These are phyloP conservation scores for Bungarus multicinctus DNA, from an alignment of 2,113 vertebrate species.

Conservation along the genomic window DNA sequence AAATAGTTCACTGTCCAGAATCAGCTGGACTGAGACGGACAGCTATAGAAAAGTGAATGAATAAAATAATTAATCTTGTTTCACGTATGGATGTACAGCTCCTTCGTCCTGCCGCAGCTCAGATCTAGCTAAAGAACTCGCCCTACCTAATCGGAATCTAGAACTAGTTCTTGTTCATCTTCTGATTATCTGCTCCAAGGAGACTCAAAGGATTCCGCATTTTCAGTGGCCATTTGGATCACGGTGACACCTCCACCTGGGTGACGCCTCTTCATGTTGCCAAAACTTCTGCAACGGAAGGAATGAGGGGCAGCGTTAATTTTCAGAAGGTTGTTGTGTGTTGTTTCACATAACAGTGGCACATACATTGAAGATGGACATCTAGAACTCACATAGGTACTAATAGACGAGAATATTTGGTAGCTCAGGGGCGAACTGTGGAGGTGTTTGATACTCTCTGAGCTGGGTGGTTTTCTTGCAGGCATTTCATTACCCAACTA, in stretches of 20 bases:
- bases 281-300: conserved; percentile 66
- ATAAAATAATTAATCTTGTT: not conserved
- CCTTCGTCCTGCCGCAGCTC: no score
- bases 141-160: not conserved
- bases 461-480: no score
- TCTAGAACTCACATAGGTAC: not conserved
- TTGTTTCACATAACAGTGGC: not conserved
- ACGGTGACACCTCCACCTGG: conserved; percentile 62
- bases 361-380: not conserved
- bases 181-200: not conserved
- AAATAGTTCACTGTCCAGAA: not conserved
- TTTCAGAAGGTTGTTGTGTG: not conserved
- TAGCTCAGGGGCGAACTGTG: no score
- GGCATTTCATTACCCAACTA: no score
- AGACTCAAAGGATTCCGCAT: not conserved
- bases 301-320: not conserved
- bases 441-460: no score
- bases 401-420: no score
- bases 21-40: not conserved
- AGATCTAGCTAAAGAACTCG: not conserved
- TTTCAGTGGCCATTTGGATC: conserved; percentile 21
- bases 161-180: not conserved
- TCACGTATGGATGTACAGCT: not conserved
- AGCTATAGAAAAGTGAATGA: not conserved
- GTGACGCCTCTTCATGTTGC: conserved; percentile 66